Conservation (phyloP, 2,888 invertebrate species). For the Nomada lathburiana region DNA sequence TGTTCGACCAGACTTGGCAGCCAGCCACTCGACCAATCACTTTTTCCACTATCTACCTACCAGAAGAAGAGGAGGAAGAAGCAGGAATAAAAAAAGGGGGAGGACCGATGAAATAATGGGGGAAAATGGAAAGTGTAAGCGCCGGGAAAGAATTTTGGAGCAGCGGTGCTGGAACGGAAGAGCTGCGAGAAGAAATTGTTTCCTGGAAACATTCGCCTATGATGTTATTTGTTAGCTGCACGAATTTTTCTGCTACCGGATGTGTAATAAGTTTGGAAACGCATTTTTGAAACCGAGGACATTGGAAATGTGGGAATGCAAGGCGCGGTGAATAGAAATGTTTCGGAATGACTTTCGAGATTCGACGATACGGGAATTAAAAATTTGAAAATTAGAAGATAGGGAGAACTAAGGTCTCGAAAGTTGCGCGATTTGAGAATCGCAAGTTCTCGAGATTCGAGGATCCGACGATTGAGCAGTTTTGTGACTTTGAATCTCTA, state of each 20-base stretch:
- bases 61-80: slow-evolving; percentile 15
- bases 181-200: background rate
- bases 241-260: too few species aligned
- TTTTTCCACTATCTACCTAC: slow-evolving; percentile 56
- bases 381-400: too few species aligned
- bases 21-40: slow-evolving; percentile 67
- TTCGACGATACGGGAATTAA: too few species aligned
- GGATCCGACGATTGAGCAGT: too few species aligned
- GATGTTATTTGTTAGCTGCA: background rate
- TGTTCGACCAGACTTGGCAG: slow-evolving; percentile 43
- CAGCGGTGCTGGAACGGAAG: background rate
- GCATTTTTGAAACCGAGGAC: background rate
- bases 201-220: too few species aligned
- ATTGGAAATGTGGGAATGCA: too few species aligned
- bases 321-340: too few species aligned
- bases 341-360: too few species aligned
- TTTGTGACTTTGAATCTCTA: too few species aligned
- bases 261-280: background rate
- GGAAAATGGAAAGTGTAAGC: slow-evolving; percentile 12
- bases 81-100: slow-evolving; percentile 25
- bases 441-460: too few species aligned
- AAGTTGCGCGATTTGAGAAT: too few species aligned
- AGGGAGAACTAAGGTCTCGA: too few species aligned
- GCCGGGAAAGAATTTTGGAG: slow-evolving; percentile 26
- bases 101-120: background rate